Evolutionary conservation across 2,888 invertebrate genomes (phyloP).

Genomic region (Drosophila lacicola): DNA sequence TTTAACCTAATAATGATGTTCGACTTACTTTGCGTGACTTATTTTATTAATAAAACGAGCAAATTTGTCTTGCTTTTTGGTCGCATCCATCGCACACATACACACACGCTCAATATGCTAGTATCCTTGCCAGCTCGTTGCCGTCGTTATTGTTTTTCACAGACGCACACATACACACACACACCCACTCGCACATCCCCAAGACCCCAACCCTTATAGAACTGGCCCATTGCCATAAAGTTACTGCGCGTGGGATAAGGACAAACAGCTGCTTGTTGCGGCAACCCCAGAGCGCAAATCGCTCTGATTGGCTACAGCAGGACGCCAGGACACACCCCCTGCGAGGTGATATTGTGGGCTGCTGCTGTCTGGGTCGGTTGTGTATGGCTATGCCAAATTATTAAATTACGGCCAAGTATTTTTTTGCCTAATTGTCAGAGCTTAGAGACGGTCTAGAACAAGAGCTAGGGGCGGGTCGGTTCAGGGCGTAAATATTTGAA

Average conservation of each 20-base stretch:
- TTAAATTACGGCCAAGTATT: slow-evolving; percentile 82
- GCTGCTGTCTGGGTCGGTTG: slow-evolving; percentile 30
- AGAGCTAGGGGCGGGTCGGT: too few relatives aligned
- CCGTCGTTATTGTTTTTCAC: slow-evolving; percentile 47
- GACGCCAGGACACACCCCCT: slow-evolving; percentile 50
- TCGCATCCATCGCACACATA: slow-evolving; percentile 54
- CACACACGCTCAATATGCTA: slow-evolving; percentile 22
- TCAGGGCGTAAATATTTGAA: background rate
- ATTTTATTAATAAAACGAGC: slow-evolving; percentile 82
- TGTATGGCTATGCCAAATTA: slow-evolving; percentile 67
- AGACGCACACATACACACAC: background rate
- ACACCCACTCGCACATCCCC: background rate
- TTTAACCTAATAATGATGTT: slow-evolving; percentile 81
- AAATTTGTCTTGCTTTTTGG: slow-evolving; percentile 81
- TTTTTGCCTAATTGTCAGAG: slow-evolving; percentile 66
- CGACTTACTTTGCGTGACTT: slow-evolving; percentile 81
- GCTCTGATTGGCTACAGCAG: slow-evolving; percentile 53
- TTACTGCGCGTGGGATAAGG: slow-evolving; percentile 45
- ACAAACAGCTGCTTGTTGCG: slow-evolving; percentile 47
- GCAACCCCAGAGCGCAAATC: slow-evolving; percentile 42
- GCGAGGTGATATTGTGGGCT: slow-evolving; percentile 9
- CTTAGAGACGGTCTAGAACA: slow-evolving; percentile 22
- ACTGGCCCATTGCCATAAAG: background rate
- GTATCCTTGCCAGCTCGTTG: slow-evolving; percentile 14
- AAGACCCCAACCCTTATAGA: background rate